Percentiles rank a stretch among this genome's conserved stretches.
Conservation (phyloP, 2,113 vertebrate genomes). For the Catharus bicknelli region DNA sequence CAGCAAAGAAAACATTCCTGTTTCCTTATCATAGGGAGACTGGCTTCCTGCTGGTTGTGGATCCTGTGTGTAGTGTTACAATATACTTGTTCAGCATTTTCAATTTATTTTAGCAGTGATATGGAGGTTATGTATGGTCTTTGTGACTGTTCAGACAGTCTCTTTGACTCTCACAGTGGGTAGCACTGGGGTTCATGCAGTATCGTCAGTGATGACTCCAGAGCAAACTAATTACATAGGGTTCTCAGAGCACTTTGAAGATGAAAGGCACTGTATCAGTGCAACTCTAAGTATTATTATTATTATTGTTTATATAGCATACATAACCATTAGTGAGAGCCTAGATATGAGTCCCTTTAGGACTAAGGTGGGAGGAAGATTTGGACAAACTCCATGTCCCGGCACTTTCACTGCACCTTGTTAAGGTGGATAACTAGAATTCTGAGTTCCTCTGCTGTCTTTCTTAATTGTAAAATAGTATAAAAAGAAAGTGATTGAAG, state of each 20-base stretch:
- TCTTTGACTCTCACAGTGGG: not conserved
- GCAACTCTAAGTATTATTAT: not conserved
- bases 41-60: slow-evolving; percentile 26
- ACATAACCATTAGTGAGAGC: not conserved
- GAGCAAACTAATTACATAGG: not conserved
- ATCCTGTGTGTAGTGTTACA: not conserved
- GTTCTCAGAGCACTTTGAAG: slow-evolving; percentile 52
- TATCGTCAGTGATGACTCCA: not conserved
- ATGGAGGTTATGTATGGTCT: not conserved
- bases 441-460: not conserved
- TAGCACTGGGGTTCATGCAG: not conserved
- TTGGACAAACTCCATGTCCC: slow-evolving; percentile 23
- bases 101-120: not conserved
- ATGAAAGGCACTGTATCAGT: slow-evolving; percentile 38
- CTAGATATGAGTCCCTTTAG: not conserved
- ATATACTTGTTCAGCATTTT: slow-evolving; percentile 27
- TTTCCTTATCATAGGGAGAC: slow-evolving; percentile 39
- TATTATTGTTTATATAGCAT: slow-evolving; percentile 1
- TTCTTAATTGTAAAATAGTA: slow-evolving; percentile 40
- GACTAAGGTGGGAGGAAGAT: slow-evolving; percentile 10
- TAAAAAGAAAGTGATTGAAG: slow-evolving; percentile 26
- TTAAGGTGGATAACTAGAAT: slow-evolving; percentile 41
- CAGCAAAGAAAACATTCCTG: slow-evolving; percentile 42
- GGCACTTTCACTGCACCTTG: slow-evolving; percentile 22
- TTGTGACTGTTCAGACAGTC: not conserved